A percentile compares a stretch with the other conserved stretches of the same genome.
Evolutionary conservation across 2,888 invertebrate genomes (phyloP).

Genomic region (Lymantria dispar): DNA sequence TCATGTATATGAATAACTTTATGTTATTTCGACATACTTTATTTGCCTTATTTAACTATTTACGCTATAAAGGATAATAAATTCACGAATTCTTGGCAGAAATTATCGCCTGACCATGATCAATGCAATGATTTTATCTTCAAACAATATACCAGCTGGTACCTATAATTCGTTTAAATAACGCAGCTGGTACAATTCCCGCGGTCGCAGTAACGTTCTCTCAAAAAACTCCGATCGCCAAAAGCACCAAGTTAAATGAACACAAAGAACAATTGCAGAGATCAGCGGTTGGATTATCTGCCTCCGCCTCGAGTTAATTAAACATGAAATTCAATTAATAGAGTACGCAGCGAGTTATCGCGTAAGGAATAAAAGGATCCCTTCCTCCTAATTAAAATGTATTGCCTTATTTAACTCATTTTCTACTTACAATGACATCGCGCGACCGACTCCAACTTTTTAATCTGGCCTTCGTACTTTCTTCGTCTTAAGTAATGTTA

Average conservation of each 20-base stretch:
- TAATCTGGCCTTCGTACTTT: slow-evolving; percentile 71
- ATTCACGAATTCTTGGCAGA: neutral
- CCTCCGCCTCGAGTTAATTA: slow-evolving; percentile 73
- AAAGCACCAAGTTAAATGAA: slow-evolving; percentile 59
- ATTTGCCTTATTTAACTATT: too few species aligned
- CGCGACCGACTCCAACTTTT: slow-evolving; percentile 79
- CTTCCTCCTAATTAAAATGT: slow-evolving; percentile 81
- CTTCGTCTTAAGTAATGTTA: slow-evolving; percentile 54
- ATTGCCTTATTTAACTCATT: slow-evolving; percentile 83
- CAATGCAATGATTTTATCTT: neutral
- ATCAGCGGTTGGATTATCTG: slow-evolving; percentile 70
- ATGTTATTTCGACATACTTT: too few species aligned
- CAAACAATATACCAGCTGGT: slow-evolving; percentile 2
- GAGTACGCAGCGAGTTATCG: slow-evolving; percentile 75
- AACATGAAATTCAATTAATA: slow-evolving; percentile 83
- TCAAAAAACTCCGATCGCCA: slow-evolving; percentile 50
- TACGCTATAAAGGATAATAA: neutral
- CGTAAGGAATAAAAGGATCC: slow-evolving; percentile 78
- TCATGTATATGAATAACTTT: too few species aligned
- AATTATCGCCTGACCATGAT: neutral
- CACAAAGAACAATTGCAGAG: slow-evolving; percentile 51
- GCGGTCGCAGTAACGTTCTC: slow-evolving; percentile 30
- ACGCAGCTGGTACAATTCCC: slow-evolving; percentile 6
- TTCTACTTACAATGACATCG: slow-evolving; percentile 80
- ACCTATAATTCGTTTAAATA: slow-evolving; percentile 10